phyloP scores from a whole-genome alignment of 1,140 invertebrate genomes.

The Zaprionus camerounensis region DNA sequence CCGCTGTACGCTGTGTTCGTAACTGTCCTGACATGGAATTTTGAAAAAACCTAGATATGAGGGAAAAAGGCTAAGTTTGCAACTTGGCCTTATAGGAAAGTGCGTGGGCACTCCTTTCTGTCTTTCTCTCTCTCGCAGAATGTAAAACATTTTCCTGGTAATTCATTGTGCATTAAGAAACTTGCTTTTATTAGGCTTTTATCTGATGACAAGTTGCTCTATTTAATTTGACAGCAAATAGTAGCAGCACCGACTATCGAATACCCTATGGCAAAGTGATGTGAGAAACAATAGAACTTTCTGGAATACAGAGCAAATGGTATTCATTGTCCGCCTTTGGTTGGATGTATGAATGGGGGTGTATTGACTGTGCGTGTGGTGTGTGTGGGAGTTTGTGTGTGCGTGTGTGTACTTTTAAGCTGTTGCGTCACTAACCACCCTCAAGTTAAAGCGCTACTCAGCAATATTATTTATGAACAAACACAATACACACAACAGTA shows the following conservation, averaged over 20 bases:
- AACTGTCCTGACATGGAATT: no score
- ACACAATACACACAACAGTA: not conserved
- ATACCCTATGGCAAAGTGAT: not conserved
- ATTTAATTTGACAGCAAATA: not conserved
- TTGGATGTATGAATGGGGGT: not conserved
- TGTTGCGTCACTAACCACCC: constrained; percentile 27
- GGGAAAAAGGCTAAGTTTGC: no score
- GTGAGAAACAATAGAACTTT: not conserved
- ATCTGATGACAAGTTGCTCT: not conserved
- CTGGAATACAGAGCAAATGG: not conserved
- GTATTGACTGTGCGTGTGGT: no score
- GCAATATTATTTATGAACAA: constrained; percentile 19
- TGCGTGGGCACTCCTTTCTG: not conserved
- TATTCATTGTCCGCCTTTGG: not conserved
- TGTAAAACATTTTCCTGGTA: constrained; percentile 3
- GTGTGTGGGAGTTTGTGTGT: not conserved
- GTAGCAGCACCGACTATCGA: not conserved
- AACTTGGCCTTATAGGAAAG: not conserved
- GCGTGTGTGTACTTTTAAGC: not conserved
- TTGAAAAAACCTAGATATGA: no score
- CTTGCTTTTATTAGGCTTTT: constrained; percentile 2
- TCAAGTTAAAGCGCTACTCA: constrained; percentile 9
- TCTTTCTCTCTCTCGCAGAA: not conserved
- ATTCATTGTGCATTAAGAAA: not conserved
- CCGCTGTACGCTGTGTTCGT: no score